Conservation (phyloP, 2,888 invertebrate species). For the Lithophane leautieri region DNA sequence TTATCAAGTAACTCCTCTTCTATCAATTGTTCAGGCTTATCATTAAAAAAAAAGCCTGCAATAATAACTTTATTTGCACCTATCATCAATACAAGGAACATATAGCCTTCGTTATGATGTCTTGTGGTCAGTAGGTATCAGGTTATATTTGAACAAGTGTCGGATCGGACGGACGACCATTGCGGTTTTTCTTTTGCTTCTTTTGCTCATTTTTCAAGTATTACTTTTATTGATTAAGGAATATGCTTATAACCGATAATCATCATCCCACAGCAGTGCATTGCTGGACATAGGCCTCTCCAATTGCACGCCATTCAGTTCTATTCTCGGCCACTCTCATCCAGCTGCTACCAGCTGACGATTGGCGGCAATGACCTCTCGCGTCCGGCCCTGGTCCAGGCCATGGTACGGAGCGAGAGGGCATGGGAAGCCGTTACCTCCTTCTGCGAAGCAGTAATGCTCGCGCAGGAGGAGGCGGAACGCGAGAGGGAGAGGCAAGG, state of each 20-base stretch:
- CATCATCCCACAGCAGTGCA: neutral
- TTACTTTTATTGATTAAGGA: neutral
- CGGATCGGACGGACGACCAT: slow-evolving; percentile 15
- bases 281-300: neutral
- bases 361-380: too few relatives aligned
- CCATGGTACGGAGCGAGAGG: too few relatives aligned
- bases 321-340: neutral
- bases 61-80: slow-evolving; percentile 38
- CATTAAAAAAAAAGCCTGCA: slow-evolving; percentile 9
- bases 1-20: slow-evolving; percentile 5
- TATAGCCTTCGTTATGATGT: slow-evolving; percentile 50
- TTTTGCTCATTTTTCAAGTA: slow-evolving; percentile 35
- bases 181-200: slow-evolving; percentile 50
- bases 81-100: slow-evolving; percentile 14
- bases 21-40: slow-evolving; percentile 18
- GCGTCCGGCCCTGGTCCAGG: too few relatives aligned
- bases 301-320: neutral
- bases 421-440: too few relatives aligned
- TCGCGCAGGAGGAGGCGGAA: too few relatives aligned
- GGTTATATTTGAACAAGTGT: slow-evolving; percentile 52
- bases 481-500: too few relatives aligned
- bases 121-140: slow-evolving; percentile 63
- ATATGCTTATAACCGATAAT: neutral
- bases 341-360: too few relatives aligned
- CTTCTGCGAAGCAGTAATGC: too few relatives aligned